These are phyloP conservation scores for Stictocephala bisonia DNA, from an alignment of 2,888 invertebrate species.

Conservation along the genomic window DNA sequence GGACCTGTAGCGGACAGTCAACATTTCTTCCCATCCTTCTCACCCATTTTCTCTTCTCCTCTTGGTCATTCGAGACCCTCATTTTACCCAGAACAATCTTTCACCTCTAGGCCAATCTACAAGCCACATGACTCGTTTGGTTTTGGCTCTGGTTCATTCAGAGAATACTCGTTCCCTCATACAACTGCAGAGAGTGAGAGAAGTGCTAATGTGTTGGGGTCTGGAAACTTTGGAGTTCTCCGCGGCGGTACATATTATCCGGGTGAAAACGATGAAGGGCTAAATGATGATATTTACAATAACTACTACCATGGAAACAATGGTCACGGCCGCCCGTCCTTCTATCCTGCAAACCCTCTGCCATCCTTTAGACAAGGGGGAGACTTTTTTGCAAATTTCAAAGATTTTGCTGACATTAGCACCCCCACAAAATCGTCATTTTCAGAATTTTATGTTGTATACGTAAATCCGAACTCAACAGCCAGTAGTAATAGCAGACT, in stretches of 20 bases:
- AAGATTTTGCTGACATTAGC: slow-evolving; percentile 91
- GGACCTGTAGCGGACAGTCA: slow-evolving; percentile 55
- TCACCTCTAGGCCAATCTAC: slow-evolving; percentile 71
- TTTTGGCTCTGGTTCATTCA: slow-evolving; percentile 63
- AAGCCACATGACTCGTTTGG: slow-evolving; percentile 41
- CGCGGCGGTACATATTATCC: slow-evolving; percentile 86
- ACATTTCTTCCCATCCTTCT: slow-evolving; percentile 80
- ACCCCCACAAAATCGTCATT: slow-evolving; percentile 84
- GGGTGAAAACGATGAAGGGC: slow-evolving; percentile 67
- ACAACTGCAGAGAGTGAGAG: slow-evolving; percentile 48
- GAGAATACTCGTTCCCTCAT: slow-evolving; percentile 49
- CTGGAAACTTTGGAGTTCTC: slow-evolving; percentile 89
- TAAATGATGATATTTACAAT: slow-evolving; percentile 58
- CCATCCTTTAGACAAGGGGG: slow-evolving; percentile 57
- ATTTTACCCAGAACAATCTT: slow-evolving; percentile 72
- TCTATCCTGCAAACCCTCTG: slow-evolving; percentile 73
- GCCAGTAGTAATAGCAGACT: slow-evolving; percentile 54
- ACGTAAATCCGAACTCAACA: slow-evolving; percentile 83
- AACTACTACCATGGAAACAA: slow-evolving; percentile 73
- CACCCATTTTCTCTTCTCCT: slow-evolving; percentile 73
- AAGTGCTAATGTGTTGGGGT: slow-evolving; percentile 71
- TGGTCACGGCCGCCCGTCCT: slow-evolving; percentile 78
- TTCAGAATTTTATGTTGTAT: slow-evolving; percentile 85
- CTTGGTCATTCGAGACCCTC: slow-evolving; percentile 72
- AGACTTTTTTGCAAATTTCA: slow-evolving; percentile 89